Percentiles rank a stretch among this genome's conserved stretches.
Evolutionary conservation across 2,797 vertebrate species (phyloP).

Genomic region (Numenius phaeopus): DNA sequence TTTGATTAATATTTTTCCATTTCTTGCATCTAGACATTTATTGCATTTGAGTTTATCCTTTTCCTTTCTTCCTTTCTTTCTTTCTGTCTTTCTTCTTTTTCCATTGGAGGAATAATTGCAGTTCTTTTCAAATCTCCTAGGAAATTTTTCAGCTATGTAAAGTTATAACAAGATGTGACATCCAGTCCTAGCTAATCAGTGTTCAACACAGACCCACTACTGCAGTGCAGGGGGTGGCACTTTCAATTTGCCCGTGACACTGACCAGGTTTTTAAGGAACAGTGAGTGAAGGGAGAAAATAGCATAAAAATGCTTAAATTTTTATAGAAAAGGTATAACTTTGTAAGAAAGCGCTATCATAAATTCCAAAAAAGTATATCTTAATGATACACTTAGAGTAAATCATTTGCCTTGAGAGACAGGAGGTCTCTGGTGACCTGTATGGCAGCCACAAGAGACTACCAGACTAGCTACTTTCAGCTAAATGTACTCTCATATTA

Average conservation of each 20-base stretch:
- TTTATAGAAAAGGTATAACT: conserved; percentile 85
- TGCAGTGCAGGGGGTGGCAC: conserved; percentile 69
- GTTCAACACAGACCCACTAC: conserved; percentile 77
- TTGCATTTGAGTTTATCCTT: neutral
- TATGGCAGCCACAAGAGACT: conserved; percentile 92
- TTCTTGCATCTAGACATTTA: neutral
- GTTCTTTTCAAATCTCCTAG: conserved; percentile 81
- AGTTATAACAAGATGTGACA: conserved; percentile 92
- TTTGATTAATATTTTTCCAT: neutral
- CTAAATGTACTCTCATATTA: conserved; percentile 99
- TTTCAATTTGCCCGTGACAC: conserved; percentile 74
- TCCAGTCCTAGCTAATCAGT: conserved; percentile 89
- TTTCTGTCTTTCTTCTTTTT: neutral
- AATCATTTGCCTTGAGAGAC: conserved; percentile 92
- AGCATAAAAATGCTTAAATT: conserved; percentile 83
- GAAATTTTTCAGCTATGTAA: conserved; percentile 80
- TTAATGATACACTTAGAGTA: conserved; percentile 97
- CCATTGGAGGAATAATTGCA: conserved; percentile 64
- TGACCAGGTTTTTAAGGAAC: conserved; percentile 80
- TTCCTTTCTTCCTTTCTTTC: neutral
- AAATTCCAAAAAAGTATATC: conserved; percentile 85
- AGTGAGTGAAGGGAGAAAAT: conserved; percentile 70
- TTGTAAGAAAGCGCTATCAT: conserved; percentile 82
- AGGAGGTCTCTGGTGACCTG: conserved; percentile 92
- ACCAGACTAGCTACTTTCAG: conserved; percentile 91